phyloP scores from a whole-genome alignment of 2,113 vertebrate species.

The Bambusicola thoracicus region DNA sequence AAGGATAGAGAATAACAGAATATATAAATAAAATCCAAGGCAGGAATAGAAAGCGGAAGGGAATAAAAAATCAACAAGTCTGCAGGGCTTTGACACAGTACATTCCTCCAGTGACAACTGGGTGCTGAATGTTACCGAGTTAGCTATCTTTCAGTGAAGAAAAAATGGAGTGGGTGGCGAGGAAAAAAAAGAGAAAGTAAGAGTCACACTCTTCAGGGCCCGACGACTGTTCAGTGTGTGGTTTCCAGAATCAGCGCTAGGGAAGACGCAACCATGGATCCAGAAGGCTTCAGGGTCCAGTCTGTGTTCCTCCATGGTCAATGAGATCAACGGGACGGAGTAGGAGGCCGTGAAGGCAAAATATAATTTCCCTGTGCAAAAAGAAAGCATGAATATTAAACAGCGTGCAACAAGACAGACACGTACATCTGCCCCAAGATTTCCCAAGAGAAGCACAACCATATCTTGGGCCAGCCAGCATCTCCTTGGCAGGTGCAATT shows the following conservation, averaged over 20 bases:
- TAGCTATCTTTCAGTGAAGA: slow-evolving; percentile 36
- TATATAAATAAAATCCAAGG: slow-evolving; percentile 78
- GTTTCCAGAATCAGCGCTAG: slow-evolving; percentile 51
- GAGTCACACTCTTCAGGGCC: slow-evolving; percentile 43
- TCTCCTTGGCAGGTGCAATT: background rate
- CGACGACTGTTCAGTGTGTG: slow-evolving; percentile 30
- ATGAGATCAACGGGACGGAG: slow-evolving; percentile 46
- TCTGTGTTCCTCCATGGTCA: slow-evolving; percentile 63
- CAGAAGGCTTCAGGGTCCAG: slow-evolving; percentile 57
- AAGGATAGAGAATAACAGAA: slow-evolving; percentile 41
- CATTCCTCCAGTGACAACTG: slow-evolving; percentile 81
- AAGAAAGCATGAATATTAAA: slow-evolving; percentile 44
- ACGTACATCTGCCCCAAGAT: fast-evolving
- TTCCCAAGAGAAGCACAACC: background rate
- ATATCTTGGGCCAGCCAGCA: background rate
- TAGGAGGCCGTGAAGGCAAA: slow-evolving; percentile 62
- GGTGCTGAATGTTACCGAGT: slow-evolving; percentile 58
- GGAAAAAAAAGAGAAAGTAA: background rate
- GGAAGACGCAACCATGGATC: slow-evolving; percentile 65
- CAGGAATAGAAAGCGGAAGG: slow-evolving; percentile 39
- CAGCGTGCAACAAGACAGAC: background rate
- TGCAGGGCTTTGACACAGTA: slow-evolving; percentile 80
- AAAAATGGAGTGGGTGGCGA: background rate
- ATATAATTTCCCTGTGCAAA: slow-evolving; percentile 65
- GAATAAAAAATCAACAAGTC: slow-evolving; percentile 57